phyloP scores from a whole-genome alignment of 2,888 invertebrate genomes.

The Drosophila subquinaria region DNA sequence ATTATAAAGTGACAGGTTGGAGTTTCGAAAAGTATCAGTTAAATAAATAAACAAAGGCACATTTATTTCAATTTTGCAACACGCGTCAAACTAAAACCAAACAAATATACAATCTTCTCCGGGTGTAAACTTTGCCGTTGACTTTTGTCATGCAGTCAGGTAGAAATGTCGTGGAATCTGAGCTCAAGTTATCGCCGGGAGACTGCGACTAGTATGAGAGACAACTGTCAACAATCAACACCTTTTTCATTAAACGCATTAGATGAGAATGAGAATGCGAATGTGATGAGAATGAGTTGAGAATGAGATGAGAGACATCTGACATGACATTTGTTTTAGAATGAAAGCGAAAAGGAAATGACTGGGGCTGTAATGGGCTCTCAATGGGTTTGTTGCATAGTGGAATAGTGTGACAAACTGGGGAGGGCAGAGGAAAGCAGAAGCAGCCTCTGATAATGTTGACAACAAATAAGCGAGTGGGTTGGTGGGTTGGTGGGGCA shows the following conservation, averaged over 20 bases:
- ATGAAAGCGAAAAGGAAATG: conserved; percentile 78
- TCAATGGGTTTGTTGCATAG: conserved; percentile 43
- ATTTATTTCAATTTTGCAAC: conserved; percentile 59
- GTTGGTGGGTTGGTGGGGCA: background rate
- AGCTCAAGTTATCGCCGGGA: conserved; percentile 48
- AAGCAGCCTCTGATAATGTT: conserved; percentile 51
- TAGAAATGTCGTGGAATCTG: conserved; percentile 53
- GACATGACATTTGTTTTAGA: conserved; percentile 76
- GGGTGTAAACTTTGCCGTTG: conserved; percentile 52
- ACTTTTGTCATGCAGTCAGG: conserved; percentile 45
- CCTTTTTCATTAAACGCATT: conserved; percentile 81
- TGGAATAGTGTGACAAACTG: conserved; percentile 46
- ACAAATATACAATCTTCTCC: conserved; percentile 56
- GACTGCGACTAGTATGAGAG: conserved; percentile 31
- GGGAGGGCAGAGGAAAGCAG: background rate
- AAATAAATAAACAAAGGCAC: conserved; percentile 41
- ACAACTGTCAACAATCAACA: conserved; percentile 79
- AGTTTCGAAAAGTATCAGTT: conserved; percentile 45
- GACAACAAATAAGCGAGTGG: conserved; percentile 59
- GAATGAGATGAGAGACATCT: conserved; percentile 39
- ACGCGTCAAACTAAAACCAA: conserved; percentile 62
- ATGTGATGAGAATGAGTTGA: conserved; percentile 11
- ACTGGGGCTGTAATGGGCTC: conserved; percentile 56
- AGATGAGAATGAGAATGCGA: conserved; percentile 50
- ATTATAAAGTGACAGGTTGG: conserved; percentile 18